A percentile compares a stretch with the other conserved stretches of the same genome.
Conservation (phyloP, 2,888 invertebrate species). For the Trichopoda pennipes region DNA sequence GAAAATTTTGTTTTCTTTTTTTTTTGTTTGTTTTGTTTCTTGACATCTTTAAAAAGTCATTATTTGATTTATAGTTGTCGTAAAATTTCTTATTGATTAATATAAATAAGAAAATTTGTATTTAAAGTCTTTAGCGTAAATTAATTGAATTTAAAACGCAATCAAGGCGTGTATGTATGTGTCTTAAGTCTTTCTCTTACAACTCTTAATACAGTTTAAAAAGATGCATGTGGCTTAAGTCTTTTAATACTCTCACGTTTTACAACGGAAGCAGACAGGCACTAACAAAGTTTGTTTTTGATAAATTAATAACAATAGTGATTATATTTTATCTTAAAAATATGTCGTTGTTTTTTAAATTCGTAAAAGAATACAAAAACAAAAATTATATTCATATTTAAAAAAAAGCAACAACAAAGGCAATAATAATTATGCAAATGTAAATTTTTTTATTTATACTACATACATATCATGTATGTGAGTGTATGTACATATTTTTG, state of each 20-base stretch:
- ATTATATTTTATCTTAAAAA: constrained; percentile 22
- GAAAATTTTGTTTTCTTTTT: not conserved
- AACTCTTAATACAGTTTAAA: not conserved
- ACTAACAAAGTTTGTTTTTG: not conserved
- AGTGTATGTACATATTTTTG: too few species aligned
- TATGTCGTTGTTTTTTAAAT: not conserved
- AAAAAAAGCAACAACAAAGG: constrained; percentile 25
- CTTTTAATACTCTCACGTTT: not conserved
- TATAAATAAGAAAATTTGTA: constrained; percentile 29
- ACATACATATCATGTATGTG: not conserved
- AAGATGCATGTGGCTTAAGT: constrained; percentile 22
- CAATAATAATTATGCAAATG: not conserved
- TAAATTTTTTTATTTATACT: not conserved
- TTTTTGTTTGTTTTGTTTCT: not conserved
- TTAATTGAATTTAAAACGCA: constrained; percentile 5
- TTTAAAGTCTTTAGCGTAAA: constrained; percentile 36
- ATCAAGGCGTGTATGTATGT: constrained; percentile 1
- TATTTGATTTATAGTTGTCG: not conserved
- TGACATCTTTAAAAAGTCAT: constrained; percentile 9
- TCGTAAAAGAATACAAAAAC: not conserved
- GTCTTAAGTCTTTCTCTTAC: constrained; percentile 10
- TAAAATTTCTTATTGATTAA: constrained; percentile 3
- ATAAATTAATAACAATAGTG: constrained; percentile 15
- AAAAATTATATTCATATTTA: constrained; percentile 42
- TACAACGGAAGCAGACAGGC: not conserved